phyloP scores from a whole-genome alignment of 2,113 vertebrate genomes.

The Corythaeola cristata region DNA sequence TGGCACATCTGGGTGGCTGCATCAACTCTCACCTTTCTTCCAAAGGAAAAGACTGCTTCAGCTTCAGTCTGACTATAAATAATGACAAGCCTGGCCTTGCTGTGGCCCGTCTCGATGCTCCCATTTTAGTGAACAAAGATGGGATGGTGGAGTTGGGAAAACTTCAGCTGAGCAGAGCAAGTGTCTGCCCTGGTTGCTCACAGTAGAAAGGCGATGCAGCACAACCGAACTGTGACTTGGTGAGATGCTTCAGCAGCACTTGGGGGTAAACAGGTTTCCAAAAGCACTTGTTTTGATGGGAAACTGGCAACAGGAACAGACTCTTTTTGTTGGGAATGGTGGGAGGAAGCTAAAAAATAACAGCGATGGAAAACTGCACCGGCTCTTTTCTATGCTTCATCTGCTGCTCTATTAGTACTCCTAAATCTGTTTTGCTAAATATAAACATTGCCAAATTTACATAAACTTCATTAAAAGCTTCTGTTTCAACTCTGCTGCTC shows the following conservation, averaged over 20 bases:
- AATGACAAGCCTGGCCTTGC: not conserved
- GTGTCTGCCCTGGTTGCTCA: not conserved
- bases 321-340: conserved; percentile 21
- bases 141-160: not conserved
- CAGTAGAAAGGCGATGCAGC: not conserved
- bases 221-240: not conserved
- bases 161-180: too few species aligned
- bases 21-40: not conserved
- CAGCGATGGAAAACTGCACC: conserved; percentile 37
- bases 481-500: conserved; percentile 34
- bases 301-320: conserved; percentile 32
- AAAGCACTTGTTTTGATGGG: conserved; percentile 14
- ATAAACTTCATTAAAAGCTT: conserved; percentile 67
- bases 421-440: conserved; percentile 66
- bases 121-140: not conserved
- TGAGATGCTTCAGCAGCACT: not conserved
- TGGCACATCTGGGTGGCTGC: not conserved
- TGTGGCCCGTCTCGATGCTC: not conserved
- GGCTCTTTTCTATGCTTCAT: conserved; percentile 60
- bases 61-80: not conserved
- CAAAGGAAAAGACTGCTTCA: not conserved
- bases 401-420: conserved; percentile 65
- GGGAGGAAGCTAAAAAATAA: conserved; percentile 66
- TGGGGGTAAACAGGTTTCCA: not conserved
- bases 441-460: conserved; percentile 61